Evolutionary conservation across 2,113 vertebrate genomes (phyloP).

Genomic region (Hiodon alosoides): DNA sequence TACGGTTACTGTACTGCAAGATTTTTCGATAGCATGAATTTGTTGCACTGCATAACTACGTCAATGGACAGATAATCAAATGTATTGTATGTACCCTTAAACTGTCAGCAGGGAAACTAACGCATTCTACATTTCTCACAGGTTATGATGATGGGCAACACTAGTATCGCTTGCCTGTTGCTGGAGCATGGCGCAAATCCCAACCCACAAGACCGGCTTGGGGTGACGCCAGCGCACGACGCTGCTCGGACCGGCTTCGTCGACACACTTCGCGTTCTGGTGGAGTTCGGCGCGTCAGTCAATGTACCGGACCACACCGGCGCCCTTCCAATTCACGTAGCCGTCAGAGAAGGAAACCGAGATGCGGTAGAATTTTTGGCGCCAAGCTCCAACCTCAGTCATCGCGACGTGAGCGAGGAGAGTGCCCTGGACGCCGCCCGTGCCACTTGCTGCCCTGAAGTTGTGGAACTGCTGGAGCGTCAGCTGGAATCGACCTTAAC

Average conservation of each 20-base stretch:
- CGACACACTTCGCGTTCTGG: conserved; percentile 74
- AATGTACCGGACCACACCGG: conserved; percentile 66
- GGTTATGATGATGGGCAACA: conserved; percentile 90
- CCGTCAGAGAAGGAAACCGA: conserved; percentile 66
- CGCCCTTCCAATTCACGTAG: conserved; percentile 75
- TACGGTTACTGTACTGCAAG: no score
- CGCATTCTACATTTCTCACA: conserved; percentile 31
- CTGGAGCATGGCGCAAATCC: conserved; percentile 79
- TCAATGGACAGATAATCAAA: no score
- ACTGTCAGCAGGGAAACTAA: not conserved
- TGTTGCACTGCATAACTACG: no score
- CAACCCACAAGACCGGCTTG: conserved; percentile 73
- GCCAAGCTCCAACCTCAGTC: conserved; percentile 65
- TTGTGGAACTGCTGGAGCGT: conserved; percentile 53
- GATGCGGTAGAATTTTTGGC: conserved; percentile 73
- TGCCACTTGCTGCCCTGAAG: conserved; percentile 46
- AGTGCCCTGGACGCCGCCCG: conserved; percentile 70
- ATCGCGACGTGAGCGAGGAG: conserved; percentile 61
- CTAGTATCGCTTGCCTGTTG: conserved; percentile 65
- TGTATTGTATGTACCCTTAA: no score
- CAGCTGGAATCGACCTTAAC: conserved; percentile 47
- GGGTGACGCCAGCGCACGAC: conserved; percentile 74
- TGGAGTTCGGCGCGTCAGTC: conserved; percentile 72
- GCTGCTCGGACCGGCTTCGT: conserved; percentile 79
- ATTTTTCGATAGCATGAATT: no score